These are phyloP conservation scores for Macroteleia sp. DNA, from an alignment of 2,888 invertebrate genomes.

Conservation along the genomic window DNA sequence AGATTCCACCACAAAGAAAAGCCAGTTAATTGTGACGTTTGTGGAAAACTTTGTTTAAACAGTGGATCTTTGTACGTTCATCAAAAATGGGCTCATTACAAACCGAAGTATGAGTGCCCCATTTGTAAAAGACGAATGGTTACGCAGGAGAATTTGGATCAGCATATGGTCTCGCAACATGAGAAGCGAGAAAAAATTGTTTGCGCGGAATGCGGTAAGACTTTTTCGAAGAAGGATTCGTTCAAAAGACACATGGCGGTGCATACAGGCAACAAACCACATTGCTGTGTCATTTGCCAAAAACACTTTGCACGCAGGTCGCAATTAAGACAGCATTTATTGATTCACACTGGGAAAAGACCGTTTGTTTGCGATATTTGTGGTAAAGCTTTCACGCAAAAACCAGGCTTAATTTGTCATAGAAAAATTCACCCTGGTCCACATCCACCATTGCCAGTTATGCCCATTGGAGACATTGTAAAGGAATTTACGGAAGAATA, in stretches of 20 bases:
- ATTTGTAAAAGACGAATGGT: constrained; percentile 82
- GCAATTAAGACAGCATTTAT: constrained; percentile 79
- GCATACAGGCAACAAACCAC: constrained; percentile 80
- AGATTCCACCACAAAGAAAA: constrained; percentile 82
- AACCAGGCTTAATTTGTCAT: constrained; percentile 81
- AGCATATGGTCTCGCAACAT: constrained; percentile 80
- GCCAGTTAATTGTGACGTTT: constrained; percentile 81
- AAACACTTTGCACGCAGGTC: constrained; percentile 81
- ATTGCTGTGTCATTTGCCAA: constrained; percentile 79
- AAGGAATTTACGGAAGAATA: constrained; percentile 79
- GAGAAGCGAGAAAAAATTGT: constrained; percentile 81
- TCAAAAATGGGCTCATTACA: constrained; percentile 82
- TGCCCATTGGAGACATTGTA: constrained; percentile 82
- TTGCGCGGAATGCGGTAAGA: constrained; percentile 81
- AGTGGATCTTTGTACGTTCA: constrained; percentile 82
- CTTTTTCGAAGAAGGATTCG: constrained; percentile 81
- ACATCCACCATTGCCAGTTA: constrained; percentile 81
- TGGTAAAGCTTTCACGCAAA: constrained; percentile 81
- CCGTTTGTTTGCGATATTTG: constrained; percentile 82
- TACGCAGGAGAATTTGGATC: constrained; percentile 81
- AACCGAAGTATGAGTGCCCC: constrained; percentile 81
- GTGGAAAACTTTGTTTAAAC: constrained; percentile 80
- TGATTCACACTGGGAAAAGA: constrained; percentile 81
- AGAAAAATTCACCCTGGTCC: constrained; percentile 81
- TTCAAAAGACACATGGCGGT: constrained; percentile 82